These are phyloP conservation scores for Pitta sordida DNA, from an alignment of 2,113 vertebrate species.

Conservation along the genomic window DNA sequence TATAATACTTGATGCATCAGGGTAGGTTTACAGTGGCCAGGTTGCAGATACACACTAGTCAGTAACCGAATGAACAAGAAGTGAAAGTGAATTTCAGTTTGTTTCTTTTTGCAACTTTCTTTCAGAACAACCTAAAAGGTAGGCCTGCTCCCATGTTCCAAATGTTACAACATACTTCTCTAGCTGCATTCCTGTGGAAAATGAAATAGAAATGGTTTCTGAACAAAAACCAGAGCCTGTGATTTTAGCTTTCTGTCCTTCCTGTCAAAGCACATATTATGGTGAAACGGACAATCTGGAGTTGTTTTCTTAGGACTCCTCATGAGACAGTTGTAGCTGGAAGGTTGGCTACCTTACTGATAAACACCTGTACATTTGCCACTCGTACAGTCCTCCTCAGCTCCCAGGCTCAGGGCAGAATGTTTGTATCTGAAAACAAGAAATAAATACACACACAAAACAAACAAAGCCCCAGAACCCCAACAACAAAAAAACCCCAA, in stretches of 20 bases:
- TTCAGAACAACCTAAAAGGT: background rate
- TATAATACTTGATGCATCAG: background rate
- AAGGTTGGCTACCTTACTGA: background rate
- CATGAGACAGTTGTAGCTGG: background rate
- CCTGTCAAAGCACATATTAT: background rate
- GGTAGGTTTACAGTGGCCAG: background rate
- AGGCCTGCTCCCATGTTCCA: background rate
- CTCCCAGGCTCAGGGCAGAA: background rate
- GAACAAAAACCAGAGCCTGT: background rate
- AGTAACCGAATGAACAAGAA: background rate
- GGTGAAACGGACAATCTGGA: constrained; percentile 7
- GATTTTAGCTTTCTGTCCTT: background rate
- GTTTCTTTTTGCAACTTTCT: background rate
- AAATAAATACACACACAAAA: background rate
- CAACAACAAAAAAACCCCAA: background rate
- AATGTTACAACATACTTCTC: background rate
- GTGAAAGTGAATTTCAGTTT: background rate
- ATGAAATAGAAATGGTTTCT: background rate
- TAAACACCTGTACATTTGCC: background rate
- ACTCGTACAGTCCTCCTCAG: background rate
- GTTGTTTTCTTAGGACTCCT: background rate
- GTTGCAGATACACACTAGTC: background rate
- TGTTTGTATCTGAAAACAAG: background rate
- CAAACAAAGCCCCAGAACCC: background rate
- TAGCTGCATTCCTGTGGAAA: background rate